Conservation (phyloP, 2,113 vertebrate species). For the Tor tambroides region DNA sequence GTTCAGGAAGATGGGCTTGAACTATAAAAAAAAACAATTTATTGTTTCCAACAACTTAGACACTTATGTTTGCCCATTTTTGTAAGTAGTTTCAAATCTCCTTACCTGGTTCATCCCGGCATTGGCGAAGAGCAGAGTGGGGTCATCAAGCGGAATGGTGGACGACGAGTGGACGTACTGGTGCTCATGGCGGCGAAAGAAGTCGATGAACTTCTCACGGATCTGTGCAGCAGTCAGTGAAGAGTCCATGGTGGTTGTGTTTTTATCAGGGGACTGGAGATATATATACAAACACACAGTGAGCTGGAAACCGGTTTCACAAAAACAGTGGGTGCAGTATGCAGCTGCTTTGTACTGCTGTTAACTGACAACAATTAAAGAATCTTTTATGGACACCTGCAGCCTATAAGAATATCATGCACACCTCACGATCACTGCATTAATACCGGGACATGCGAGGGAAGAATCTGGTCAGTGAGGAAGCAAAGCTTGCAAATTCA, state of each 20-base stretch:
- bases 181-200: constrained; percentile 86
- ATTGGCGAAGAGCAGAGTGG: constrained; percentile 96
- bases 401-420: neutral
- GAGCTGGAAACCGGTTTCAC: neutral
- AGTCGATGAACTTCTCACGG: constrained; percentile 91
- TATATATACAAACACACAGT: constrained; percentile 25
- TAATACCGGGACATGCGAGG: neutral
- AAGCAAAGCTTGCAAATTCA: neutral
- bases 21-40: constrained; percentile 71
- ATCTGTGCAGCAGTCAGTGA: constrained; percentile 86
- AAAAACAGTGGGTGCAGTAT: neutral
- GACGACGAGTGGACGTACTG: constrained; percentile 94
- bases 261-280: constrained; percentile 47
- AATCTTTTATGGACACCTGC: neutral
- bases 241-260: constrained; percentile 81
- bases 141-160: constrained; percentile 91
- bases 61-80: neutral
- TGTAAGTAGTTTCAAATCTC: neutral
- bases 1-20: constrained; percentile 98
- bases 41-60: neutral
- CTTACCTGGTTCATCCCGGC: constrained; percentile 98
- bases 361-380: neutral
- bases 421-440: neutral
- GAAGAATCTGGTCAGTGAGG: neutral
- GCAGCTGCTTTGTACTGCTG: neutral